phyloP scores from a whole-genome alignment of 1,140 invertebrate species.

The Euschistus heros region DNA sequence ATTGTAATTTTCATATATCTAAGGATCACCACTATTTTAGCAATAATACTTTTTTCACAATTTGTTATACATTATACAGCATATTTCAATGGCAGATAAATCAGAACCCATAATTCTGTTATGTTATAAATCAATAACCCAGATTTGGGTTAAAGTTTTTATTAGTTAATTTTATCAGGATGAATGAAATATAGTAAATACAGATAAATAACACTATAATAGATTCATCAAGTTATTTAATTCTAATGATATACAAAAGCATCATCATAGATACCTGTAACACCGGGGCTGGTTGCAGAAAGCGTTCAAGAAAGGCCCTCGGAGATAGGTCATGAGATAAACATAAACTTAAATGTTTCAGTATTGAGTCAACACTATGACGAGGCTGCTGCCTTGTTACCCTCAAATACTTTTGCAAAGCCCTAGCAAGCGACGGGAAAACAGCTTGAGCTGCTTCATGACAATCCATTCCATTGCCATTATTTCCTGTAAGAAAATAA shows the following conservation, averaged over 20 bases:
- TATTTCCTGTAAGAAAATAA: not conserved
- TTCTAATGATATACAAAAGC: not conserved
- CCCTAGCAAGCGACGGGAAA: conserved; percentile 88
- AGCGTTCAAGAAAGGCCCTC: conserved; percentile 82
- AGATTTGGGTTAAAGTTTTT: too few relatives aligned
- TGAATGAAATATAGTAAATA: too few relatives aligned
- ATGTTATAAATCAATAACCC: too few relatives aligned
- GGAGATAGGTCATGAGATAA: conserved; percentile 88
- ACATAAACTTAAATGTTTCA: conserved; percentile 77
- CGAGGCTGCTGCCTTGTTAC: conserved; percentile 90
- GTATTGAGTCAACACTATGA: conserved; percentile 86
- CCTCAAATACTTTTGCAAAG: conserved; percentile 90
- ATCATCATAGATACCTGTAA: conserved; percentile 35
- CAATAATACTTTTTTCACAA: too few relatives aligned
- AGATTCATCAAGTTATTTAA: not conserved
- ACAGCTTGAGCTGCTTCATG: conserved; percentile 93
- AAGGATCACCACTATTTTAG: too few relatives aligned
- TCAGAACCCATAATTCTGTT: too few relatives aligned
- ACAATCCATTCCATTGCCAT: conserved; percentile 57
- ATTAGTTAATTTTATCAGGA: too few relatives aligned
- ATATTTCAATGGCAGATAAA: too few relatives aligned
- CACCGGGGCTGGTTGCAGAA: conserved; percentile 65
- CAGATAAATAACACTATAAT: not conserved
- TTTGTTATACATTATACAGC: too few relatives aligned
- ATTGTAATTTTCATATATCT: too few relatives aligned